Evolutionary conservation across 2,797 vertebrate species (phyloP).

Genomic region (Fratercula arctica): DNA sequence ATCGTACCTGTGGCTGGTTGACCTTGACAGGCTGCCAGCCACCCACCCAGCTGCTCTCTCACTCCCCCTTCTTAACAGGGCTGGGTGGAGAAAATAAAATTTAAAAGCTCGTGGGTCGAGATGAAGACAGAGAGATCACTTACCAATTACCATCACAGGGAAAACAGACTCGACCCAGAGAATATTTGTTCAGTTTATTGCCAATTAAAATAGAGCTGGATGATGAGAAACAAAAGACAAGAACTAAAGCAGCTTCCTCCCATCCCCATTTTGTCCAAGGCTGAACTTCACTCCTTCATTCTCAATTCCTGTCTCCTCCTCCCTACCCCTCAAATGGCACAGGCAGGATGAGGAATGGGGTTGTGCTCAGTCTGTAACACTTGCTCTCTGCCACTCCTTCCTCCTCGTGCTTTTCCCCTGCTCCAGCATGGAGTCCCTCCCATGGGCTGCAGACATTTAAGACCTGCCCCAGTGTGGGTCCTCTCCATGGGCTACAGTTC

Average conservation of each 20-base stretch:
- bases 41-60: background rate
- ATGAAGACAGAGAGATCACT: background rate
- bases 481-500: background rate
- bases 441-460: rapidly evolving
- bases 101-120: background rate
- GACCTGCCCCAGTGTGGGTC: background rate
- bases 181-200: background rate
- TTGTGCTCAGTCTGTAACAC: rapidly evolving
- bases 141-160: background rate
- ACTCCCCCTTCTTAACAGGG: background rate
- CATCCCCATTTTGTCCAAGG: background rate
- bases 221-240: background rate
- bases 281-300: background rate
- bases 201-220: background rate
- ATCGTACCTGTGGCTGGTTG: rapidly evolving
- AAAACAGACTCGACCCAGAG: background rate
- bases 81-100: background rate
- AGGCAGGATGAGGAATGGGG: rapidly evolving
- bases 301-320: background rate
- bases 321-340: background rate
- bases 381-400: background rate
- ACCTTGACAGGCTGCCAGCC: background rate
- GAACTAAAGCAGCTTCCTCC: background rate
- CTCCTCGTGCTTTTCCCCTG: background rate
- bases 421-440: background rate